phyloP scores from a whole-genome alignment of 92 coral and sea anemone species.

The Pocillopora meandrina region DNA sequence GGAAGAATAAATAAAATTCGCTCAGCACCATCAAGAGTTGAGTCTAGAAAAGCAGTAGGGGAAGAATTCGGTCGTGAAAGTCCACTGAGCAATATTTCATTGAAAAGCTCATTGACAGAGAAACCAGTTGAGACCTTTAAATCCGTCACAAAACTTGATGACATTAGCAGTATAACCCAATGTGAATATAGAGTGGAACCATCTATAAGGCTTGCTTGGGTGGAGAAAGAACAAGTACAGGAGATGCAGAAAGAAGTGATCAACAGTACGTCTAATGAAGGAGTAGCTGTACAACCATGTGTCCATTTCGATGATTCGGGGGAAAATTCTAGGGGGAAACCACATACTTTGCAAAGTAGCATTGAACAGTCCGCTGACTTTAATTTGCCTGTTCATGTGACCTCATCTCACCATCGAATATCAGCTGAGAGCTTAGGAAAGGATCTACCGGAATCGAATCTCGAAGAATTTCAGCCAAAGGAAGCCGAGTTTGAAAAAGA shows the following conservation, averaged over 20 bases:
- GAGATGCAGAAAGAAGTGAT: background rate
- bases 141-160: background rate
- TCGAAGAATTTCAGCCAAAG: background rate
- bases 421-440: background rate
- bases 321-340: background rate
- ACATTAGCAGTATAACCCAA: background rate
- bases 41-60: background rate
- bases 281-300: background rate
- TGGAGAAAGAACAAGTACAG: background rate
- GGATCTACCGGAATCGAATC: background rate
- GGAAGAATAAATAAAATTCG: background rate
- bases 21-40: slow-evolving; percentile 24
- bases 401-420: background rate
- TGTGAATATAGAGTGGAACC: background rate
- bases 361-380: background rate
- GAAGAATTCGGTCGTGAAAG: background rate
- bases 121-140: background rate
- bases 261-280: background rate
- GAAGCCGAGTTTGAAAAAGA: background rate
- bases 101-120: background rate
- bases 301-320: background rate
- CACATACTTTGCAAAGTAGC: background rate
- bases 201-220: slow-evolving; percentile 19
- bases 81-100: background rate
- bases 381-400: background rate